phyloP scores from a whole-genome alignment of 2,888 invertebrate genomes.

The Sarcophaga carnaria region DNA sequence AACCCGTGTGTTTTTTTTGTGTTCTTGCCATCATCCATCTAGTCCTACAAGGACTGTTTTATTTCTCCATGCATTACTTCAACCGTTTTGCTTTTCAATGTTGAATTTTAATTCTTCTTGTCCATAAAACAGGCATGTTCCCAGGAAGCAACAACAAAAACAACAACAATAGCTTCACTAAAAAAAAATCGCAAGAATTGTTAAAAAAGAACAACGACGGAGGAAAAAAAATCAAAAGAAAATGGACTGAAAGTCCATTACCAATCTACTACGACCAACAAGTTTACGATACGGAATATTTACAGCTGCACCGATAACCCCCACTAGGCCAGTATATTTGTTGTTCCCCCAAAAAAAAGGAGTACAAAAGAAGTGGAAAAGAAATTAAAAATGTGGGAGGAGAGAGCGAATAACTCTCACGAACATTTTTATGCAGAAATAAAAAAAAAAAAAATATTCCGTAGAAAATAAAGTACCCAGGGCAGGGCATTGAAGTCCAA shows the following conservation, averaged over 20 bases:
- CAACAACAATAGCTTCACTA: not conserved
- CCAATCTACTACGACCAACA: conserved; percentile 29
- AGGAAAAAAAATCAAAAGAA: not conserved
- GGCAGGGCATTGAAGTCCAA: not conserved
- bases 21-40: not conserved
- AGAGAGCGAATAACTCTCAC: conserved; percentile 11
- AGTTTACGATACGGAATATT: conserved; percentile 20
- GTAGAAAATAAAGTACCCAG: not conserved
- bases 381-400: not conserved
- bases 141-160: conserved; percentile 39
- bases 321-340: conserved; percentile 57
- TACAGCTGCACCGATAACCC: conserved; percentile 19
- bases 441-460: conserved; percentile 1
- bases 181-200: no score
- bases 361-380: conserved; percentile 14
- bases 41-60: not conserved
- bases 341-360: no score
- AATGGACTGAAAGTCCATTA: conserved; percentile 52
- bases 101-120: conserved; percentile 66
- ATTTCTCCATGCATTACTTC: conserved; percentile 18
- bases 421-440: conserved; percentile 10
- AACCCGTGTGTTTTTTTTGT: conserved; percentile 28
- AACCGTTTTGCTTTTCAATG: conserved; percentile 54
- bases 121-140: conserved; percentile 53
- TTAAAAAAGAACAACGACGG: not conserved